Evolutionary conservation across 2,888 invertebrate genomes (phyloP).

Genomic region (Drosophila ustulata): DNA sequence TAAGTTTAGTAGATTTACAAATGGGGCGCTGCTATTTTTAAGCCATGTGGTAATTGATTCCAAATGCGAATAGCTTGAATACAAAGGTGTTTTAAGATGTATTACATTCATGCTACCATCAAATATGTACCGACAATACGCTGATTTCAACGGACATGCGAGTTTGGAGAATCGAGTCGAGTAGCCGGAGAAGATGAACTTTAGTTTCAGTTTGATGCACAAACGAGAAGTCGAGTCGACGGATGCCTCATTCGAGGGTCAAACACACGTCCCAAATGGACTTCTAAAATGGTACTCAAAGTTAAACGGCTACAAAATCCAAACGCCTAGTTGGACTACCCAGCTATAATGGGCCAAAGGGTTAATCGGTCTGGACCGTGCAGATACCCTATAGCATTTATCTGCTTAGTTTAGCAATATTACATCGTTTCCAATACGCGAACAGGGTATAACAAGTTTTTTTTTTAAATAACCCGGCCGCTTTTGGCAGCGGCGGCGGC

Average conservation of each 20-base stretch:
- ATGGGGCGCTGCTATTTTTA: too few species aligned
- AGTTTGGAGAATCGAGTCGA: background rate
- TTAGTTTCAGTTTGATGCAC: too few species aligned
- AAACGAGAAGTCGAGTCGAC: background rate
- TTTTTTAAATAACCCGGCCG: conserved; percentile 23
- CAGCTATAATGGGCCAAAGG: background rate
- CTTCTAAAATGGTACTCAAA: background rate
- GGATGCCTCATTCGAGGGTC: background rate
- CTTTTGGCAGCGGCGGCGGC: conserved; percentile 25
- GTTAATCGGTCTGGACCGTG: background rate
- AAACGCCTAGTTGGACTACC: conserved; percentile 5
- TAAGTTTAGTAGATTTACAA: too few species aligned
- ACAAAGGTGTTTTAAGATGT: too few species aligned
- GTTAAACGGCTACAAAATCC: conserved; percentile 36
- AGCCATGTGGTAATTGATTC: too few species aligned
- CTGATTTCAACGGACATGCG: background rate
- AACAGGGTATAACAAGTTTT: conserved; percentile 24
- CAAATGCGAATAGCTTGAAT: too few species aligned
- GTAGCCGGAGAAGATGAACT: background rate
- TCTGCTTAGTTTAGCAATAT: background rate
- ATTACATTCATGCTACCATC: background rate
- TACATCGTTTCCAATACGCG: background rate
- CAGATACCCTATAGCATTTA: conserved; percentile 6
- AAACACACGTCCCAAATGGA: conserved; percentile 7
- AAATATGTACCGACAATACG: background rate